Percentiles rank a stretch among this genome's conserved stretches.
Conservation (phyloP, 2,797 vertebrate genomes). For the Novumbra hubbsi region DNA sequence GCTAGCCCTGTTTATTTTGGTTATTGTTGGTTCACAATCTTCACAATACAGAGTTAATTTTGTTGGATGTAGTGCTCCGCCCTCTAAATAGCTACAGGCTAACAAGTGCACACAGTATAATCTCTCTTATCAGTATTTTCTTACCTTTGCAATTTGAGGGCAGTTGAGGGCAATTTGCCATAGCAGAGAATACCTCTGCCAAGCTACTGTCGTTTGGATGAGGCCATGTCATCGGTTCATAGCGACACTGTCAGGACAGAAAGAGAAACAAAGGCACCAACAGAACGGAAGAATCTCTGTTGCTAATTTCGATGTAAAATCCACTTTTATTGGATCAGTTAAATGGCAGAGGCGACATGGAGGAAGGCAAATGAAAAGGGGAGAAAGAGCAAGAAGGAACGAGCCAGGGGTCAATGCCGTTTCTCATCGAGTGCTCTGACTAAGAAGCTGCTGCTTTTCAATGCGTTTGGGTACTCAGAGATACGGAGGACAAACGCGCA, state of each 20-base stretch:
- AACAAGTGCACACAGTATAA: background rate
- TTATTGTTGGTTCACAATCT: background rate
- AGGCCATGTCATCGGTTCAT: conserved; percentile 9
- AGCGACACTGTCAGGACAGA: conserved; percentile 17
- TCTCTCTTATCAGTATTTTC: background rate
- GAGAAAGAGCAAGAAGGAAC: conserved; percentile 13
- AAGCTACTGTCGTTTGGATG: conserved; percentile 13
- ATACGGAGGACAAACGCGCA: conserved; percentile 24
- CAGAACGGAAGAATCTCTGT: background rate
- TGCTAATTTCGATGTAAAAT: conserved; percentile 1
- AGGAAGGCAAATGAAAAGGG: conserved; percentile 45
- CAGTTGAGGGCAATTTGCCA: background rate
- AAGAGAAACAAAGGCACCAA: conserved; percentile 25
- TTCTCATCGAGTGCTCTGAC: background rate
- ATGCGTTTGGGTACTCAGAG: background rate
- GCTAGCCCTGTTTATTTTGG: background rate
- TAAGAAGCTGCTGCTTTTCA: conserved; percentile 2
- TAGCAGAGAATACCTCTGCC: conserved; percentile 13
- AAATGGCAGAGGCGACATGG: conserved; percentile 35
- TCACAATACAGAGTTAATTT: background rate
- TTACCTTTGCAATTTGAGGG: background rate
- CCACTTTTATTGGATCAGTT: conserved; percentile 27
- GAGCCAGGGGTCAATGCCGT: conserved; percentile 6
- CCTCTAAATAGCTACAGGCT: background rate
- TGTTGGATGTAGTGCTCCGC: background rate